Conservation (phyloP, 2,888 invertebrate genomes). For the Nomada flava region DNA sequence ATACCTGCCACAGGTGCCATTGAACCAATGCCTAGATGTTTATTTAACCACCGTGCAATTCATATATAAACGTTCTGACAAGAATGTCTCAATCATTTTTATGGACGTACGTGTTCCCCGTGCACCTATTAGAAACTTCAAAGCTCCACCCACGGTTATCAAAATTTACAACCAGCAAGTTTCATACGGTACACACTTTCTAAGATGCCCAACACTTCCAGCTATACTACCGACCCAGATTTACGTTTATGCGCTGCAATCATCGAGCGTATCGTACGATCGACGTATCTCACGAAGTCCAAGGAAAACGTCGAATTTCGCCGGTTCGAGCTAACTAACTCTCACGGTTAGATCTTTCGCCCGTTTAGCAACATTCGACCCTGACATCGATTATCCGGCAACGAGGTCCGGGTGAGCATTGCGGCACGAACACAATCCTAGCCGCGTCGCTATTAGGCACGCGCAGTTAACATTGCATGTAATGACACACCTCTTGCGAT, state of each 20-base stretch:
- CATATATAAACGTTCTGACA: too few species aligned
- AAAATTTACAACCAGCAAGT: background rate
- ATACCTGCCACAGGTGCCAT: too few species aligned
- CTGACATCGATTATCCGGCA: slow-evolving; percentile 71
- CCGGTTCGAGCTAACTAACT: background rate
- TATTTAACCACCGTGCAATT: too few species aligned
- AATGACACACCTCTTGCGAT: slow-evolving; percentile 75
- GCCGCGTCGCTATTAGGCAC: slow-evolving; percentile 72
- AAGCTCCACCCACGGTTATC: background rate
- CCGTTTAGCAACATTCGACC: slow-evolving; percentile 63
- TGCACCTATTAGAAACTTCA: background rate
- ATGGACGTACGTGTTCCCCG: too few species aligned
- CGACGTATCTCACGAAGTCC: background rate
- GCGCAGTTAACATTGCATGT: slow-evolving; percentile 75
- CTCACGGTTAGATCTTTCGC: slow-evolving; percentile 40
- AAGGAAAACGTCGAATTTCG: slow-evolving; percentile 25
- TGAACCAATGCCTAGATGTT: too few species aligned
- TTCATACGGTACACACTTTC: background rate
- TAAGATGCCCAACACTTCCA: slow-evolving; percentile 1
- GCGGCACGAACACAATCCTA: slow-evolving; percentile 63
- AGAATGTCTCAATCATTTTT: too few species aligned
- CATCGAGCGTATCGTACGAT: slow-evolving; percentile 2
- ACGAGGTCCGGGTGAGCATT: slow-evolving; percentile 66
- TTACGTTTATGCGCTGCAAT: background rate
- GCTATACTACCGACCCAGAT: background rate